Evolutionary conservation across 2,113 vertebrate genomes (phyloP).

Genomic region (Larimichthys polyactis): DNA sequence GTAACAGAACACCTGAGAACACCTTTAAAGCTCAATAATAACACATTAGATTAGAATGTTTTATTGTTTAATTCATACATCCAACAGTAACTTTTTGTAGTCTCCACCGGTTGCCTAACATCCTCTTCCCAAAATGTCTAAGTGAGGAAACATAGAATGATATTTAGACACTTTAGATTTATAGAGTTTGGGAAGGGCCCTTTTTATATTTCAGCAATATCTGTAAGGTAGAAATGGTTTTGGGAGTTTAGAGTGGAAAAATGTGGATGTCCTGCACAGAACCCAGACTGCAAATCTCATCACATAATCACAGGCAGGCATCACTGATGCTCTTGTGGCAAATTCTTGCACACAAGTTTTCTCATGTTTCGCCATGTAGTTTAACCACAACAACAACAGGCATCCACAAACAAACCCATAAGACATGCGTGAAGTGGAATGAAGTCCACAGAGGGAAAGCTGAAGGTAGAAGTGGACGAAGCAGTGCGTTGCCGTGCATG

Average conservation of each 20-base stretch:
- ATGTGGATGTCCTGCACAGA: neutral
- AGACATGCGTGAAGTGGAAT: neutral
- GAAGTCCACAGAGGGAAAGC: slow-evolving; percentile 16
- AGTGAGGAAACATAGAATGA: neutral
- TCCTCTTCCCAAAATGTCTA: neutral
- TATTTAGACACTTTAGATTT: neutral
- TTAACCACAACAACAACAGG: slow-evolving; percentile 14
- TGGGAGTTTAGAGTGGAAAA: neutral
- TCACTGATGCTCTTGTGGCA: neutral
- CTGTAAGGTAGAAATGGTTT: neutral
- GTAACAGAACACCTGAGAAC: no score
- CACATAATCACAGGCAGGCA: neutral
- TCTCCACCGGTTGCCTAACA: no score
- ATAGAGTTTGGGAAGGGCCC: neutral
- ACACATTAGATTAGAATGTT: no score
- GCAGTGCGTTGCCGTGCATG: slow-evolving; percentile 32
- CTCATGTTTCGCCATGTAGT: neutral
- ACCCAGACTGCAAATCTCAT: neutral
- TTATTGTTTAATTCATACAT: no score
- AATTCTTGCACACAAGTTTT: neutral
- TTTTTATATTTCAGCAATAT: neutral
- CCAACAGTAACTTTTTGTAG: no score
- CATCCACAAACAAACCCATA: slow-evolving; percentile 9
- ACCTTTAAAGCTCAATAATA: no score
- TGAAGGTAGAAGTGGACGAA: slow-evolving; percentile 34